A percentile compares a stretch with the other conserved stretches of the same genome.
Evolutionary conservation across 2,797 vertebrate species (phyloP).

Genomic region (Telmatherina bonti): DNA sequence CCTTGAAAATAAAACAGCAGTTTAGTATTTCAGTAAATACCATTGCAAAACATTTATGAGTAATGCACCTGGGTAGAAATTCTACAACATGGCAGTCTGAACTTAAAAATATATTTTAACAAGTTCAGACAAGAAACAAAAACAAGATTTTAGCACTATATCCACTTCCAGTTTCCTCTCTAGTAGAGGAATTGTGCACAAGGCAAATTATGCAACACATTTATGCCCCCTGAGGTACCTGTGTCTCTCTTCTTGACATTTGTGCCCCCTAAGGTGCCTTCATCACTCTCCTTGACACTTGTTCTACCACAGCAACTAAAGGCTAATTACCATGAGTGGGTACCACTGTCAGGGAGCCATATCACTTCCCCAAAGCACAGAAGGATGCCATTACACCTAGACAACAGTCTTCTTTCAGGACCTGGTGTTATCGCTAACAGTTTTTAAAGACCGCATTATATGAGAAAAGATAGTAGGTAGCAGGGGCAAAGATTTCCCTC

Average conservation of each 20-base stretch:
- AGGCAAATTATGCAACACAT: conserved; percentile 26
- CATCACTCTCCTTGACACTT: conserved; percentile 61
- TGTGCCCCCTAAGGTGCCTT: conserved; percentile 39
- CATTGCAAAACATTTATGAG: not conserved
- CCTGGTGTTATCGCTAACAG: conserved; percentile 22
- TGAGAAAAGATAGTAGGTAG: not conserved
- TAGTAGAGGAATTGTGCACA: conserved; percentile 8
- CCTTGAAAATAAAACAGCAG: not conserved
- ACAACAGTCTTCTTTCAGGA: conserved; percentile 34
- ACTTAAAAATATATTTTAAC: not conserved
- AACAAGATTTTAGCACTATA: not conserved
- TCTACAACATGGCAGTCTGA: not conserved
- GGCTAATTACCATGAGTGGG: conserved; percentile 59
- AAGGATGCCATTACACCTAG: conserved; percentile 59
- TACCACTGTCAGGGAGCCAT: conserved; percentile 58
- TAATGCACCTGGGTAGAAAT: not conserved
- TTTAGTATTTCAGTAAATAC: not conserved
- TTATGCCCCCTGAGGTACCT: conserved; percentile 11
- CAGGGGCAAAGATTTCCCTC: not conserved
- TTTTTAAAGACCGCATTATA: conserved; percentile 48
- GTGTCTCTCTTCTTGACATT: not conserved
- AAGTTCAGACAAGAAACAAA: too few relatives aligned
- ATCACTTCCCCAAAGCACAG: conserved; percentile 57
- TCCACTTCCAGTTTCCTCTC: not conserved
- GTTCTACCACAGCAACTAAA: conserved; percentile 53